Conservation (phyloP, 92 coral and sea anemone species). For the Desmophyllum pertusum region DNA sequence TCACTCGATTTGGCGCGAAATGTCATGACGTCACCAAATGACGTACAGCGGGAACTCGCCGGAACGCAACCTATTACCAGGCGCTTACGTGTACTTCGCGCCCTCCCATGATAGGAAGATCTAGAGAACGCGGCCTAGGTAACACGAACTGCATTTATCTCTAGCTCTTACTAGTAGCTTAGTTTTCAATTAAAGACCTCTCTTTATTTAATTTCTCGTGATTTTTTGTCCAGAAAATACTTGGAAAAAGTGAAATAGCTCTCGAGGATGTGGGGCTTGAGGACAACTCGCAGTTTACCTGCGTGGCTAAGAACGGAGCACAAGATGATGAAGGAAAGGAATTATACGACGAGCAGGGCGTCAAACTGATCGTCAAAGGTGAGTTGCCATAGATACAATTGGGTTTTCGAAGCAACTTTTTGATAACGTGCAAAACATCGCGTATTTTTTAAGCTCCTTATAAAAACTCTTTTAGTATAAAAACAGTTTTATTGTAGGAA, state of each 20-base stretch:
- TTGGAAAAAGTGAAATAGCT: constrained; percentile 39
- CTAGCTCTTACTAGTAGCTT: neutral
- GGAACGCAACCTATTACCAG: no score
- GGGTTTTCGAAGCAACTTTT: neutral
- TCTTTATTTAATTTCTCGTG: neutral
- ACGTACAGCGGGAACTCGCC: no score
- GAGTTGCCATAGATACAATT: neutral
- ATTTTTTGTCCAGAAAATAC: constrained; percentile 1
- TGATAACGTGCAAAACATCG: neutral
- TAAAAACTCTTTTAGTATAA: no score
- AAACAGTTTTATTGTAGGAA: no score
- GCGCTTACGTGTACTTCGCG: no score
- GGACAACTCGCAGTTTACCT: constrained; percentile 47
- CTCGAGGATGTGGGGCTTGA: constrained; percentile 36
- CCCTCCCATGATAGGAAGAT: no score
- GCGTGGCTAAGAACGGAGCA: constrained; percentile 51
- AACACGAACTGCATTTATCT: no score
- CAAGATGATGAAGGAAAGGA: constrained; percentile 52
- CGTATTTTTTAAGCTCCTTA: no score
- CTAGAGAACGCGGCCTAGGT: no score
- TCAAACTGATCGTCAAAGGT: constrained; percentile 55
- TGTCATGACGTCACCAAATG: no score
- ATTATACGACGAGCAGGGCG: constrained; percentile 21
- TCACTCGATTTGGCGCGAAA: no score
- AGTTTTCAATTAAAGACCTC: neutral